Evolutionary conservation across 30 jellyfish, hydroid and myxozoan species (phyloP), one percentile per base, ranked within the genome.

Genomic region (Cassiopea andromeda): DNA sequence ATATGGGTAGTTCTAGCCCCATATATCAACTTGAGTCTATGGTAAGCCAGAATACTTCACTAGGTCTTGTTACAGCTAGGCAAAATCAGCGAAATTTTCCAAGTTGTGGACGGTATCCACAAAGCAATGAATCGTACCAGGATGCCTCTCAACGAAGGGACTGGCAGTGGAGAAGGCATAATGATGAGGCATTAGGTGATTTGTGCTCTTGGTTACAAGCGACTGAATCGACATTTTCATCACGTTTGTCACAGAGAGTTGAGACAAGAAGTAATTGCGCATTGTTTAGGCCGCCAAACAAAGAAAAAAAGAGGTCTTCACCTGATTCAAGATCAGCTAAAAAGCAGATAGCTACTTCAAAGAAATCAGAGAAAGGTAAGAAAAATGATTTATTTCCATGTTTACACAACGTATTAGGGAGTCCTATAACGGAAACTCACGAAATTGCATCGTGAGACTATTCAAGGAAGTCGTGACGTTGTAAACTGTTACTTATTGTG

Each of bases 1-100:
- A 87, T 76, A 66, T 87, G 90, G 94, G 85, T 81, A 87, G 90
- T 87, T 87, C 94, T 87, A 87, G 78, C 94, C 90, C 94, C 94
- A 87, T 87, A 87, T 87, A 87, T 87, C 94, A 87, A 87, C 90
- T 87, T 69, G 94, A 87, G 72, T 87, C 94, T 77, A 87, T 87
- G 94, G 94, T 87, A 57, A 87, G 94, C 86, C 90, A 87, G 86
- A 87, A 87, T 61, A 59, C 89, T 49, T 76, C 94, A 73, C 69
- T 87, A 87, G 94, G 94, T 87, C 87, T 87, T 87, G 94, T 87
- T 87, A 87, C 94, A 76, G 94, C 94, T 16, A 82, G 90, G 47
- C 85, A 66, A 72, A 87, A 49, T 73, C 90, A 77, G 81, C 94
- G 94, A 87, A 87, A 59, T 77, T 87, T 71, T 43, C 81, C 94